Evolutionary conservation across 2,113 vertebrate genomes (phyloP).

Genomic region (Phyllostomus hastatus): DNA sequence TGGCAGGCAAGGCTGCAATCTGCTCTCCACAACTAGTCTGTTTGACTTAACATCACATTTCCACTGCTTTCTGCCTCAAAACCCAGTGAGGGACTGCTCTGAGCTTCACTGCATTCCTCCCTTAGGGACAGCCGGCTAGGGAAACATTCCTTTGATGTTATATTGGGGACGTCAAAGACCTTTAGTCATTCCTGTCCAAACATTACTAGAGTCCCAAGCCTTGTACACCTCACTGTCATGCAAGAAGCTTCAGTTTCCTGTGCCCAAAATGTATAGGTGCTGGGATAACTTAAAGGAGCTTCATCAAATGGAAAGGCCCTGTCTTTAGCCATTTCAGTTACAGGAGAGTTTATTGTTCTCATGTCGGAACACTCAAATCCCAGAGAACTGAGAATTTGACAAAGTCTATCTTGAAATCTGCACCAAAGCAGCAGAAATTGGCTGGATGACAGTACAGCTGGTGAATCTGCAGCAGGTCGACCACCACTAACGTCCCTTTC

Average conservation of each 20-base stretch:
- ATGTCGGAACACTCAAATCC: neutral
- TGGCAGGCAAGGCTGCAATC: neutral
- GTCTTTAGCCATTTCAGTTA: neutral
- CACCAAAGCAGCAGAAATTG: neutral
- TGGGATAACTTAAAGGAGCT: neutral
- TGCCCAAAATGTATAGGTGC: neutral
- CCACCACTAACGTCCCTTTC: neutral
- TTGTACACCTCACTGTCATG: neutral
- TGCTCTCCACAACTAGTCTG: neutral
- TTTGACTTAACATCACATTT: neutral
- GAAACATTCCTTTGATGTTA: neutral
- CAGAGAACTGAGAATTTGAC: neutral
- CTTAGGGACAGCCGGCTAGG: neutral
- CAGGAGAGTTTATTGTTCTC: neutral
- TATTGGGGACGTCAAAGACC: neutral
- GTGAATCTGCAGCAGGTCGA: rapidly evolving
- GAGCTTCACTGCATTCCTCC: neutral
- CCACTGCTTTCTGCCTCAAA: neutral
- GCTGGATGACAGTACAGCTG: neutral
- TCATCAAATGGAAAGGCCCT: neutral
- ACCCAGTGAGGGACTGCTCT: neutral
- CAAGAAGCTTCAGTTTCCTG: neutral
- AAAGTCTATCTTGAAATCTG: neutral
- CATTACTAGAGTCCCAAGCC: neutral
- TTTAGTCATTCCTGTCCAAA: neutral